phyloP scores from a whole-genome alignment of 2,888 invertebrate species.

The Meliscaeva auricollis region DNA sequence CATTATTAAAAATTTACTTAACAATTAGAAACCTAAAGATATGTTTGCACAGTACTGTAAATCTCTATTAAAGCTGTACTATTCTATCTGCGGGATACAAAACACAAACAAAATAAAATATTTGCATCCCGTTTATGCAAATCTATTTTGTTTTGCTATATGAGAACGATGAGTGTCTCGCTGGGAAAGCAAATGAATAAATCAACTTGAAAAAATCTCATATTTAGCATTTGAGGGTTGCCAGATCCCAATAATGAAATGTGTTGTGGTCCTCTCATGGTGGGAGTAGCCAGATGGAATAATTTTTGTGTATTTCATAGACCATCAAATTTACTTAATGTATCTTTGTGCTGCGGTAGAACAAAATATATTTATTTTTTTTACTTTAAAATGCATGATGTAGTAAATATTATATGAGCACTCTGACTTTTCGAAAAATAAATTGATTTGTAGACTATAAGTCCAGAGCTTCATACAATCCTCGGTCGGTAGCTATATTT shows the following conservation, averaged over 20 bases:
- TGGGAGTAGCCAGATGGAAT: neutral
- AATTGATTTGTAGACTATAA: slow-evolving; percentile 61
- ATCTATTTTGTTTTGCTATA: slow-evolving; percentile 46
- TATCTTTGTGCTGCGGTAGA: neutral
- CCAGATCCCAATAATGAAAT: neutral
- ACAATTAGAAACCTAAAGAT: no score
- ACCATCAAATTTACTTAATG: slow-evolving; percentile 33
- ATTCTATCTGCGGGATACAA: slow-evolving; percentile 38
- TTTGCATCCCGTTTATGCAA: slow-evolving; percentile 75
- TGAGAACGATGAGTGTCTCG: slow-evolving; percentile 34
- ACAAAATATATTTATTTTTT: neutral
- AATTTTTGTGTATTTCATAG: slow-evolving; percentile 7
- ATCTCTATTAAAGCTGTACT: neutral
- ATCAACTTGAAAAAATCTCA: slow-evolving; percentile 25
- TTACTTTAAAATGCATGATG: slow-evolving; percentile 61
- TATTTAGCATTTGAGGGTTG: slow-evolving; percentile 47
- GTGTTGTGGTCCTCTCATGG: neutral
- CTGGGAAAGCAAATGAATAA: slow-evolving; percentile 59
- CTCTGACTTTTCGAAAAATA: slow-evolving; percentile 47
- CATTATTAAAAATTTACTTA: no score
- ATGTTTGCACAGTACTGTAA: neutral
- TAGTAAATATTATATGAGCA: slow-evolving; percentile 59
- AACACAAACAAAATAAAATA: slow-evolving; percentile 34
- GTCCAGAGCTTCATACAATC: slow-evolving; percentile 2
- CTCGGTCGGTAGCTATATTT: slow-evolving; percentile 1